A percentile compares a stretch with the other conserved stretches of the same genome.
phyloP scores from a whole-genome alignment of 2,797 vertebrate species.

The Tauraco hartlaubi region DNA sequence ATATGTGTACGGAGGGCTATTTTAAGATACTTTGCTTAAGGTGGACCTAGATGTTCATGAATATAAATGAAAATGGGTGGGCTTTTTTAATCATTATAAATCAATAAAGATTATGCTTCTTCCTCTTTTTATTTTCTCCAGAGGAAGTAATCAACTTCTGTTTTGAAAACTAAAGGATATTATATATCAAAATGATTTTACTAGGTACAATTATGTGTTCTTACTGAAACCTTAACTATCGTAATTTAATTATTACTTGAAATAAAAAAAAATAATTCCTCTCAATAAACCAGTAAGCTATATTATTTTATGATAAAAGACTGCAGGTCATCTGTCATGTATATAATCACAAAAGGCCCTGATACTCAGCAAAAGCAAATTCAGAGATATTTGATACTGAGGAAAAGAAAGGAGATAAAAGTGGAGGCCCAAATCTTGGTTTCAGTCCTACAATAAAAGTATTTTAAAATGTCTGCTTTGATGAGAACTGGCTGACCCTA shows the following conservation, averaged over 20 bases:
- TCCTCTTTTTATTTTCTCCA: background rate
- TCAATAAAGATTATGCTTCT: background rate
- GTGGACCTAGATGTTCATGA: background rate
- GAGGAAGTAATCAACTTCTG: constrained; percentile 1
- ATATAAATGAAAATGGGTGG: background rate
- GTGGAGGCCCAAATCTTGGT: background rate
- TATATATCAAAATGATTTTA: background rate
- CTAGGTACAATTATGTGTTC: background rate
- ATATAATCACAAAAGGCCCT: background rate
- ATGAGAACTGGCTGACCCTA: background rate
- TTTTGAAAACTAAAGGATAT: background rate
- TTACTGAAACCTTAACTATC: background rate
- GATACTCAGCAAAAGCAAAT: background rate
- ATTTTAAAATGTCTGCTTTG: background rate
- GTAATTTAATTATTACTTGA: background rate
- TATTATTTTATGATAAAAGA: background rate
- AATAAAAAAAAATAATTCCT: background rate
- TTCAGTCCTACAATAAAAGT: background rate
- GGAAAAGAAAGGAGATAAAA: background rate
- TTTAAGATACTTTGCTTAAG: background rate
- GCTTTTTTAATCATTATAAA: background rate
- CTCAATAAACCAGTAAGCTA: background rate
- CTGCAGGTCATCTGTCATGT: background rate
- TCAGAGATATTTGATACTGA: background rate
- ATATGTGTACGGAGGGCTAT: background rate